Evolutionary conservation across 2,888 invertebrate species (phyloP), one percentile per base, ranked within the genome.

Genomic region (Apantesis nais): DNA sequence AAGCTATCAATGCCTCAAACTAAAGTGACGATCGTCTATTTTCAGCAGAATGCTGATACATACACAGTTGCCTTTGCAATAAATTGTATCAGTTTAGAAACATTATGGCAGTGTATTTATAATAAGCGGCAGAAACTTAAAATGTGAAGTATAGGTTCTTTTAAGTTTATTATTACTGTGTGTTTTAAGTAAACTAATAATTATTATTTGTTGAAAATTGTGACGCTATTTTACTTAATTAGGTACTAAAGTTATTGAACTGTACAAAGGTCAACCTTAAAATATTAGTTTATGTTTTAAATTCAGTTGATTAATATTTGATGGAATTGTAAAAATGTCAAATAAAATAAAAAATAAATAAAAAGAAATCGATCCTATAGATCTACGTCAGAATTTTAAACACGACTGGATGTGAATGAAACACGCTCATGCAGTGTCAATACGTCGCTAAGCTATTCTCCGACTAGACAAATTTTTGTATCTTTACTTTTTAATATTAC

Each of bases 1-100:
- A 61, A 37, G 66, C 72, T 72, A 78, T 73, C 73, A 70, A 78
- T 74, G 70, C 70, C 66, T 74, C 64, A 75, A 66, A 44, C 44
- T 63, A 11, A 66, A 71, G 69, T n/a, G 62, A 73, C 67, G 70
- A 69, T 72, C 67, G 66, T 67, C 68, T 31, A 19, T 29, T 62
- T n/a, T 12, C 62, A 22, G 62, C 12, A 39, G 29, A 48, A 22
- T 48, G 48, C 22, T 19, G 22, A n/a, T n/a, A 52, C 48, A 52
- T 52, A 52, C 52, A 71, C 65, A 71, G 19, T 44, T 58, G 58
- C 29, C 29, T 52, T 72, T 68, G 70, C 72, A 72, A 60, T 64
- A 76, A 52, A 62, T 71, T 72, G 41, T 70, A 63, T 68, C 55
- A 19, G 16, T 67, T 70, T 65, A 2, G 5, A 34, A 34, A 34